These are phyloP conservation scores for Anguilla pacifica DNA, from an alignment of 2,797 vertebrate species.

Conservation along the genomic window DNA sequence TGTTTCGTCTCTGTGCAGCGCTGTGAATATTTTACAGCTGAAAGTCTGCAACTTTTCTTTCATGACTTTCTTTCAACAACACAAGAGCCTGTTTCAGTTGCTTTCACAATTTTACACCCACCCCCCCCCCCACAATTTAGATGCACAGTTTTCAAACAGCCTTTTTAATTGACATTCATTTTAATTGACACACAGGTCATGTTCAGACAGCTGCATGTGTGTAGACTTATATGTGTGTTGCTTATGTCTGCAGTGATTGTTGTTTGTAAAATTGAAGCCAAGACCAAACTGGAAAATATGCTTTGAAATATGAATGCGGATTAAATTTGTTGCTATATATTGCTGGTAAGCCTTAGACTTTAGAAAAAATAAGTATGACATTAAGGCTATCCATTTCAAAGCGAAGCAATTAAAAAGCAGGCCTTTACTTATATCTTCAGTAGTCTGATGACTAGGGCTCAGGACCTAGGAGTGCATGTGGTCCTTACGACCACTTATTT, in stretches of 20 bases:
- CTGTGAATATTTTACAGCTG: background rate
- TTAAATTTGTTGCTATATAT: too few species aligned
- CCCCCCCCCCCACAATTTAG: too few species aligned
- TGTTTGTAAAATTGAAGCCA: too few species aligned
- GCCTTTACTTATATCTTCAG: background rate
- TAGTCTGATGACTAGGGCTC: background rate
- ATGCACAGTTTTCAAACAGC: background rate
- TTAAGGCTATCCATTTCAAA: background rate
- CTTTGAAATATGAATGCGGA: too few species aligned
- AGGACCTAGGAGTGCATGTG: background rate
- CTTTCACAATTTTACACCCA: background rate
- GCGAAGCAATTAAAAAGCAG: background rate
- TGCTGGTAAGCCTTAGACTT: too few species aligned
- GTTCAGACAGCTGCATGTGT: too few species aligned
- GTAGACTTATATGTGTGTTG: too few species aligned
- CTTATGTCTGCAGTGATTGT: too few species aligned
- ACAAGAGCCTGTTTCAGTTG: background rate
- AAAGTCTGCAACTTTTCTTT: background rate
- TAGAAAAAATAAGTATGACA: too few species aligned
- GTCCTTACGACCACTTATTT: background rate
- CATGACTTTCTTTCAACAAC: background rate
- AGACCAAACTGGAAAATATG: too few species aligned
- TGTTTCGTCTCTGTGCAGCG: background rate
- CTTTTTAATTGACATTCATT: background rate
- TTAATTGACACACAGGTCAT: too few species aligned